These are phyloP conservation scores for Thereva nobilitata DNA, from an alignment of 2,888 invertebrate genomes.

Conservation along the genomic window DNA sequence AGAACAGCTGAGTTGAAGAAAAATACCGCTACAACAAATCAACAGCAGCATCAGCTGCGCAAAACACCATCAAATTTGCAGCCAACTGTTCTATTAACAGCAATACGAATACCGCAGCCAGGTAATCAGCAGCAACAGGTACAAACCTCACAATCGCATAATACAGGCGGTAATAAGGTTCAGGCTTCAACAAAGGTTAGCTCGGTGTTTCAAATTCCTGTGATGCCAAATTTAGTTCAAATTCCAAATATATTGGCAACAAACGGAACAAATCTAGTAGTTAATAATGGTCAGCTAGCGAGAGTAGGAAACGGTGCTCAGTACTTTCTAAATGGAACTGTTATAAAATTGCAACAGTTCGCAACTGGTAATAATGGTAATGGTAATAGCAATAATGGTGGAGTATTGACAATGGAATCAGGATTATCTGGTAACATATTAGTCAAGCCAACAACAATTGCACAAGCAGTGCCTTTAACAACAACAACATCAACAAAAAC, in stretches of 20 bases:
- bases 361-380: slow-evolving; percentile 43
- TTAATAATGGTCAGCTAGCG: slow-evolving; percentile 42
- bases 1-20: slow-evolving; percentile 54
- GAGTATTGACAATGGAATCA: slow-evolving; percentile 37
- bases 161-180: slow-evolving; percentile 50
- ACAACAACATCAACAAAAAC: slow-evolving; percentile 48
- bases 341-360: slow-evolving; percentile 54
- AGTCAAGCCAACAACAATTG: slow-evolving; percentile 37
- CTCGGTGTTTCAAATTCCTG: slow-evolving; percentile 62
- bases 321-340: slow-evolving; percentile 57
- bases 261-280: slow-evolving; percentile 60
- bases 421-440: slow-evolving; percentile 37
- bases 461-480: slow-evolving; percentile 40
- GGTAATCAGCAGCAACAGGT: slow-evolving; percentile 42
- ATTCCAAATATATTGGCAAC: slow-evolving; percentile 66
- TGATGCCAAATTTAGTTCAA: slow-evolving; percentile 67
- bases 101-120: slow-evolving; percentile 61
- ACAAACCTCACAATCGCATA: slow-evolving; percentile 47
- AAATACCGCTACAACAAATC: slow-evolving; percentile 19
- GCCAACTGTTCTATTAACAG: slow-evolving; percentile 63
- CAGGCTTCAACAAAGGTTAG: slow-evolving; percentile 38
- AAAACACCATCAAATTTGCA: slow-evolving; percentile 43
- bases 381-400: slow-evolving; percentile 29
- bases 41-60: slow-evolving; percentile 18
- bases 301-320: slow-evolving; percentile 45